These are phyloP conservation scores for Pentalonia nigronervosa DNA, from an alignment of 1,140 invertebrate genomes.

Conservation along the genomic window DNA sequence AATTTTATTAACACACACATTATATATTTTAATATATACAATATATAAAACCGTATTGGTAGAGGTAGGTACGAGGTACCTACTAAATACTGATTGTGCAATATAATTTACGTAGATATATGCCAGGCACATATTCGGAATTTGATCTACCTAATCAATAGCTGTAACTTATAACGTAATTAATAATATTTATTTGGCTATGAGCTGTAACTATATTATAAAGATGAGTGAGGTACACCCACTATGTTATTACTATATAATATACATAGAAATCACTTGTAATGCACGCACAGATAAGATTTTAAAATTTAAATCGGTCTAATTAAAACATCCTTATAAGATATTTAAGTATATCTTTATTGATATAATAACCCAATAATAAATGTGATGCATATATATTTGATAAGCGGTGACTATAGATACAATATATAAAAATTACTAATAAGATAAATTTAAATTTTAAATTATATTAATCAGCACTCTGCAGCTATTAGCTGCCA, in stretches of 20 bases:
- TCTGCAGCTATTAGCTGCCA: background rate
- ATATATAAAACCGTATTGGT: background rate
- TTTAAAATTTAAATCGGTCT: background rate
- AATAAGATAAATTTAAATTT: background rate
- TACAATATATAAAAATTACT: background rate
- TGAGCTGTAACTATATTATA: background rate
- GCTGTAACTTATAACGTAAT: background rate
- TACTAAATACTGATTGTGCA: background rate
- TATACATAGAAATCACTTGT: background rate
- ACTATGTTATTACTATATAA: background rate
- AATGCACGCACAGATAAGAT: background rate
- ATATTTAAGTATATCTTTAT: background rate
- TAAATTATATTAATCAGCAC: background rate
- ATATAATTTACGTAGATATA: background rate
- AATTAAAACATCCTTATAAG: background rate
- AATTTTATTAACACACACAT: background rate
- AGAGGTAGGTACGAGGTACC: no score
- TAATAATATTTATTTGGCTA: background rate
- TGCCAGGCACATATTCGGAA: background rate
- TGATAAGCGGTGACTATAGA: background rate
- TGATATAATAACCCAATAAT: no score
- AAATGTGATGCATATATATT: background rate
- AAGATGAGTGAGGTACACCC: background rate
- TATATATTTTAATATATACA: background rate
- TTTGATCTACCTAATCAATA: background rate